Conservation (phyloP, 2,888 invertebrate genomes). For the Hirtodrosophila duncani region DNA sequence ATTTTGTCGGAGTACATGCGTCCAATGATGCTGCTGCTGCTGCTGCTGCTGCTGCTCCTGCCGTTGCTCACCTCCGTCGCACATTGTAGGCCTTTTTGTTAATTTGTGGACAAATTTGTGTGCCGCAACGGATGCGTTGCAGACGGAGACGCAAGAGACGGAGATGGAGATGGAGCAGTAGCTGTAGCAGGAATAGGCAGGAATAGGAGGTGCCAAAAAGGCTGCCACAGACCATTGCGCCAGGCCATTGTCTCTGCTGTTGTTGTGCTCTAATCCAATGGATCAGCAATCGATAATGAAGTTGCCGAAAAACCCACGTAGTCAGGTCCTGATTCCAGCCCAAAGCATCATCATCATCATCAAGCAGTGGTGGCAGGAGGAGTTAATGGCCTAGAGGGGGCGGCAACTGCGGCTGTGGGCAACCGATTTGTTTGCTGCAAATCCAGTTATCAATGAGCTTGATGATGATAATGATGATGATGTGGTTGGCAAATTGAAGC, state of each 20-base stretch:
- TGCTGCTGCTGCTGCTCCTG: slow-evolving; percentile 11
- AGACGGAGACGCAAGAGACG: not conserved
- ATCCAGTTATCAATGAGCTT: slow-evolving; percentile 69
- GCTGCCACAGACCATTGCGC: not conserved
- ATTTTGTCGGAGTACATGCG: slow-evolving; percentile 1
- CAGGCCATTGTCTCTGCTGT: slow-evolving; percentile 37
- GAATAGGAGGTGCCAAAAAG: slow-evolving; percentile 3
- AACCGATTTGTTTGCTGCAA: slow-evolving; percentile 69
- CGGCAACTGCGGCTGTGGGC: slow-evolving; percentile 5
- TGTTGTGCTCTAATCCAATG: slow-evolving; percentile 61
- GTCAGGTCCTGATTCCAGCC: not conserved
- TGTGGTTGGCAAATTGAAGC: not conserved
- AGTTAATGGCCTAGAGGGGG: slow-evolving; percentile 1
- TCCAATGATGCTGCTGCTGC: not conserved
- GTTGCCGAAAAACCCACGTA: slow-evolving; percentile 65
- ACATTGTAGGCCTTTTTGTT: no score
- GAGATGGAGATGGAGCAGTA: not conserved
- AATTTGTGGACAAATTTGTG: slow-evolving; percentile 71
- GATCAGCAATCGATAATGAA: slow-evolving; percentile 72
- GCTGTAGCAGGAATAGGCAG: no score
- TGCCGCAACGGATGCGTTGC: slow-evolving; percentile 54
- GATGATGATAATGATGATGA: slow-evolving; percentile 15
- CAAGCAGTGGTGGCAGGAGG: slow-evolving; percentile 28
- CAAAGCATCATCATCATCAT: slow-evolving; percentile 62
- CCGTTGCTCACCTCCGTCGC: slow-evolving; percentile 30